Conservation (phyloP, 2,113 vertebrate genomes). For the Xenopus borealis region DNA sequence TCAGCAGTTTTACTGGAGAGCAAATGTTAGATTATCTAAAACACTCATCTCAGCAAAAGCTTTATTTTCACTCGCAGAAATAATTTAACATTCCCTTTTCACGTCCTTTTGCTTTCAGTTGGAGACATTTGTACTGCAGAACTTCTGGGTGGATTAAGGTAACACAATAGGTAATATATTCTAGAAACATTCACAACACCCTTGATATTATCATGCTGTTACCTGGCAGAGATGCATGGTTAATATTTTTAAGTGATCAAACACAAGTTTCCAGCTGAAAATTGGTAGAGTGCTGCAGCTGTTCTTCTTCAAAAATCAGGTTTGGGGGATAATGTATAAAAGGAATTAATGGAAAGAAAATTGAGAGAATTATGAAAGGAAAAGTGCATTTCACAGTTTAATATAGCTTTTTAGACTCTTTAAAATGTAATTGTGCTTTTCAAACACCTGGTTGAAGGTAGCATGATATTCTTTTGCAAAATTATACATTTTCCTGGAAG, state of each 20-base stretch:
- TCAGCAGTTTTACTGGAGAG: conserved; percentile 6
- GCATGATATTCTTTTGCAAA: too few relatives aligned
- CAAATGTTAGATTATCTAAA: conserved; percentile 17
- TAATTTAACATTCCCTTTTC: conserved; percentile 35
- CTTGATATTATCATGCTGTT: neutral
- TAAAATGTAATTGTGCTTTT: too few relatives aligned
- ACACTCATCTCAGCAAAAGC: neutral
- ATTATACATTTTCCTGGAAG: too few relatives aligned
- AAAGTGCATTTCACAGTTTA: too few relatives aligned
- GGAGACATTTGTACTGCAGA: conserved; percentile 33
- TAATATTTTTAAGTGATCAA: neutral
- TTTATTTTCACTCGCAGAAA: conserved; percentile 21
- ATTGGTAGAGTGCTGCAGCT: too few relatives aligned
- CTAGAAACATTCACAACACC: neutral
- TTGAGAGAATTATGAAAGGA: too few relatives aligned
- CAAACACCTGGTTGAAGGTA: too few relatives aligned
- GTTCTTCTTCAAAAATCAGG: too few relatives aligned
- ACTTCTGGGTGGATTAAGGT: conserved; percentile 27
- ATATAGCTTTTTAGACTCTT: too few relatives aligned
- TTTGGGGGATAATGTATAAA: too few relatives aligned
- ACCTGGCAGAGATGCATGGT: neutral
- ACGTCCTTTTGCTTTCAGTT: conserved; percentile 22
- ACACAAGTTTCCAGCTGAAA: neutral
- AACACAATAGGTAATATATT: conserved; percentile 2
- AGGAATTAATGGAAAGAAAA: too few relatives aligned